Base-by-base conservation (phyloP, 2,888 invertebrate species). In the Aphelenchoides bicaudatus region DNA sequence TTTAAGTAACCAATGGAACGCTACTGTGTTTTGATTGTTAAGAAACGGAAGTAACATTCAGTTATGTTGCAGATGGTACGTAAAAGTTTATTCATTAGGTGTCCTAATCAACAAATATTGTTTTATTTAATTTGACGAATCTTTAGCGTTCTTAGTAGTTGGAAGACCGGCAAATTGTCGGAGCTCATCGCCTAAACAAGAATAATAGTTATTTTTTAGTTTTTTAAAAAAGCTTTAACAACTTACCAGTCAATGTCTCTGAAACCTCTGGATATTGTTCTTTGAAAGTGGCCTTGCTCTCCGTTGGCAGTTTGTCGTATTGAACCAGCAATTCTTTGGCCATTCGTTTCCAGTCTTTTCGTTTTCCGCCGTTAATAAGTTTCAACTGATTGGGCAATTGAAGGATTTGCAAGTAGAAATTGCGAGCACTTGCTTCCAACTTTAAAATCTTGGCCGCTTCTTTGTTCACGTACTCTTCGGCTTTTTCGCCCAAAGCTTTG, bases 401-500 rank as follows among this genome's bases (percentile, higher is more conserved):
- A 30, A 51, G 37, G 38, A 51, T 29, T 28, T 51, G 38, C 23
- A 43, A 25, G 23, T 43, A 43, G 43, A 43, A 43, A n/a, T 43
- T 43, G 6, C 43, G 43, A 43, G 43, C 43, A 43, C 21, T 8
- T 6, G 43, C 43, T 19, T 43, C 43, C 43, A 43, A 43, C 23
- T 43, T 19, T 10, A 43, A 25, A 25, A 43, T 43, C 6, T 25
- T 19, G 10, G 25, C 21, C 10, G 43, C 43, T 43, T 43, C 43
- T 10, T 43, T 43, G 43, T 43, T 43, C 21, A 43, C 21, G 23
- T 19, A 43, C 16, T 43, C 43, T 19, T 43, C 43, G 8, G 43
- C 43, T n/a, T 25, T 19, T 10, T 43, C 43, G 10, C 43, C 43
- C 16, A 43, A 21, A 10, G 16, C 43, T n/a, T 43, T 43, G 43